Evolutionary conservation across 2,113 vertebrate genomes (phyloP).

Genomic region (Chaetodon auriga): DNA sequence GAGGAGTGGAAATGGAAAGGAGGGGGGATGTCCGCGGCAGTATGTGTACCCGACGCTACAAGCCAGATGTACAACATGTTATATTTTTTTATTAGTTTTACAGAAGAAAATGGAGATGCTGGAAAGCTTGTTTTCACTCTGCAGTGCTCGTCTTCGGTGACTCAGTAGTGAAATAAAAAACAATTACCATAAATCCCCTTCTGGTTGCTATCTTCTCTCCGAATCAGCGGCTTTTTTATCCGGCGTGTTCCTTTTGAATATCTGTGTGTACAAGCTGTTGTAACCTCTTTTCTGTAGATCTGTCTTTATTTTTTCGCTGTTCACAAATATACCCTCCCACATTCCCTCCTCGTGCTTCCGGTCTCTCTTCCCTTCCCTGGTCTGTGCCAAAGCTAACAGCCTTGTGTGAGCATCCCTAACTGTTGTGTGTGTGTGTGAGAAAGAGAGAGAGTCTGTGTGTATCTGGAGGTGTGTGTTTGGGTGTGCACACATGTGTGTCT

Average conservation of each 20-base stretch:
- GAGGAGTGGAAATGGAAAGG: conserved; percentile 38
- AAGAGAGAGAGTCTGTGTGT: conserved; percentile 3
- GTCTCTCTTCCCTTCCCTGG: conserved; percentile 48
- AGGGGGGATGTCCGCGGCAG: conserved; percentile 16
- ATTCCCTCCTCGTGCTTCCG: conserved; percentile 51
- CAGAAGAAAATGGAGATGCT: not conserved
- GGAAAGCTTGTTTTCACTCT: conserved; percentile 33
- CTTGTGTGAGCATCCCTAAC: conserved; percentile 44
- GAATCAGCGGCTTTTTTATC: conserved; percentile 18
- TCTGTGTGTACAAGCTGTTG: conserved; percentile 40
- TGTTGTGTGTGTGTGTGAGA: conserved; percentile 12
- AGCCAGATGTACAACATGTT: conserved; percentile 41
- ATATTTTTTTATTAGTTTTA: conserved; percentile 17
- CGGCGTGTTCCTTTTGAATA: conserved; percentile 15
- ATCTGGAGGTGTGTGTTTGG: conserved; percentile 51
- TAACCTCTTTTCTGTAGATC: conserved; percentile 42
- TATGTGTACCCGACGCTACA: conserved; percentile 33
- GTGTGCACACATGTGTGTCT: conserved; percentile 49
- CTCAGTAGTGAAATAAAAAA: conserved; percentile 24
- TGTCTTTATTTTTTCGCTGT: conserved; percentile 47
- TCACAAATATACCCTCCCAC: conserved; percentile 64
- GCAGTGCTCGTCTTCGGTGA: conserved; percentile 14
- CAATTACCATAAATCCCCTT: conserved; percentile 17
- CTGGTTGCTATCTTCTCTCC: conserved; percentile 11
- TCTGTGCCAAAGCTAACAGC: conserved; percentile 69